Percentiles rank a stretch among this genome's conserved stretches.
Conservation (phyloP, 2,113 vertebrate species). For the Clarias gariepinus region DNA sequence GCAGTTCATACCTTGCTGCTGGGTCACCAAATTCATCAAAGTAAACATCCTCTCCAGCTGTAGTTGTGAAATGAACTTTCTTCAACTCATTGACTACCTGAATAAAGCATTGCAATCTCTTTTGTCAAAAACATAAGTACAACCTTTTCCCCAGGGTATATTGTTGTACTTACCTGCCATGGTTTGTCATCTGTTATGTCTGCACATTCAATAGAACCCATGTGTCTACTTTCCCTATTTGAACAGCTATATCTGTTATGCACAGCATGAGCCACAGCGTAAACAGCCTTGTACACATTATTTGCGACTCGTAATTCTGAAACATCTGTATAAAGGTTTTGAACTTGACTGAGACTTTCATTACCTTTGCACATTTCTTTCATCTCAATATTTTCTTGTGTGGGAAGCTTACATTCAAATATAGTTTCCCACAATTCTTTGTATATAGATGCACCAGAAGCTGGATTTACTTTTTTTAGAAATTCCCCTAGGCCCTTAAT, state of each 20-base stretch:
- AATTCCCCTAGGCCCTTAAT: slow-evolving; percentile 56
- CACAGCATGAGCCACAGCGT: slow-evolving; percentile 57
- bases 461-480: slow-evolving; percentile 48
- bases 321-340: slow-evolving; percentile 60
- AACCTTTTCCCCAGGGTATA: background rate
- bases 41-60: slow-evolving; percentile 48
- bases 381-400: background rate
- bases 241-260: slow-evolving; percentile 43
- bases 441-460: slow-evolving; percentile 36
- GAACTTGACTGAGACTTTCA: slow-evolving; percentile 50
- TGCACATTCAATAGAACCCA: slow-evolving; percentile 22
- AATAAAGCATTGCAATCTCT: background rate
- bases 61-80: slow-evolving; percentile 46
- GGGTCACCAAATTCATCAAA: slow-evolving; percentile 61
- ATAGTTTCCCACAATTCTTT: slow-evolving; percentile 56
- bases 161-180: slow-evolving; percentile 51
- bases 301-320: slow-evolving; percentile 58
- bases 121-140: background rate
- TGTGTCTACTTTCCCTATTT: slow-evolving; percentile 7
- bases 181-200: slow-evolving; percentile 34
- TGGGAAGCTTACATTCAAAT: slow-evolving; percentile 51
- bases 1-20: slow-evolving; percentile 36
- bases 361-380: slow-evolving; percentile 45
- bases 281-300: slow-evolving; percentile 62
- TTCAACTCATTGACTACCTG: slow-evolving; percentile 53